These are phyloP conservation scores for Alaudala cheleensis DNA, from an alignment of 2,113 vertebrate genomes.

Conservation along the genomic window DNA sequence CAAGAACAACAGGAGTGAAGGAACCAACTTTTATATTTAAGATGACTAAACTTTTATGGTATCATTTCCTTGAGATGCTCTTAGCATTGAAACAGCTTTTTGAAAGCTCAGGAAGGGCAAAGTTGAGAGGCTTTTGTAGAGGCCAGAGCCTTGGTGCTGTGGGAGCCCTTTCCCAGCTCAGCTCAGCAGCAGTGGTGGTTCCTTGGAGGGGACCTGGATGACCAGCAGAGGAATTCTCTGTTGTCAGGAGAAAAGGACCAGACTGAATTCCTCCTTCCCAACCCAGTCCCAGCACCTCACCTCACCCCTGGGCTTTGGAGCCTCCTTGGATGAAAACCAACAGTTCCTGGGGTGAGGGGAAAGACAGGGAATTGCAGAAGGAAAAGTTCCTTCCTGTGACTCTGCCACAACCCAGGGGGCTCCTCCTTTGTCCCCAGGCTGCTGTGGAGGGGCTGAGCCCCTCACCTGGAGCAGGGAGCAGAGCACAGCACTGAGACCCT, in stretches of 20 bases:
- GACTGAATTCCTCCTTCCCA: neutral
- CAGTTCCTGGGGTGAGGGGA: neutral
- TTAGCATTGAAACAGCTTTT: neutral
- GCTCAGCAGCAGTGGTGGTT: neutral
- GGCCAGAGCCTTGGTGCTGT: neutral
- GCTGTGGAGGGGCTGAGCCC: neutral
- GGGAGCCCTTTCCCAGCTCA: neutral
- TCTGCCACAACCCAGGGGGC: neutral
- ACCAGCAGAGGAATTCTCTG: neutral
- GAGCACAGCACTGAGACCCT: fast-evolving
- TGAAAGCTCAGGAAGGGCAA: neutral
- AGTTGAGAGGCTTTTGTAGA: neutral
- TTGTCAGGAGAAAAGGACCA: neutral
- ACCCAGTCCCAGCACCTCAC: no score
- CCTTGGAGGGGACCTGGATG: neutral
- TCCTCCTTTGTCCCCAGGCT: fast-evolving
- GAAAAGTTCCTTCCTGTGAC: neutral
- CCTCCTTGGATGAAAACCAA: neutral
- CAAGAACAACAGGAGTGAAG: neutral
- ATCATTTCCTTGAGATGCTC: neutral
- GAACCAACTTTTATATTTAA: neutral
- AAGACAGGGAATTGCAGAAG: neutral
- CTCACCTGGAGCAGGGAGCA: neutral
- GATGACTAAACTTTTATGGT: neutral
- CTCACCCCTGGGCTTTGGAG: neutral